Evolutionary conservation across 2,797 vertebrate genomes (phyloP), one percentile per base, ranked within the genome.

Genomic region (Crenuchus spilurus): DNA sequence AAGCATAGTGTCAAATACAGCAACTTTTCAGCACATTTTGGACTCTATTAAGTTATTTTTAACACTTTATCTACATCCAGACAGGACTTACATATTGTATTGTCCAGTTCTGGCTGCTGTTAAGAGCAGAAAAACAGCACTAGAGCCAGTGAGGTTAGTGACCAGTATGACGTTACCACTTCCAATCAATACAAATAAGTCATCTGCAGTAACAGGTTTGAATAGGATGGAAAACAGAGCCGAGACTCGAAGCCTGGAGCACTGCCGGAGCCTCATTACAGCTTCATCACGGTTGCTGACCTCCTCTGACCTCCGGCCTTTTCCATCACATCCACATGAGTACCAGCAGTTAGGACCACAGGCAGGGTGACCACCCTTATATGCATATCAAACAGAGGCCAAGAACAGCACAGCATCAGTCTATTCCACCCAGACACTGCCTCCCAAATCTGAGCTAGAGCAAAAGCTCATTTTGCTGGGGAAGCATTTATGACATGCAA

Each of bases 401-500:
- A 52, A 44, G 13, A 39, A 31, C 46, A 63, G 66, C 33, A 46
- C 31, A 4, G 35, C 62, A 72, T 61, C 39, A 62, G 42, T 74
- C 52, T 8, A 65, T 64, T 76, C 26, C 22, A 39, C 14, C 41
- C 39, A 62, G 24, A 48, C 46, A 20, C 26, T 31, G 41, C 39
- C 22, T 44, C 22, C 28, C 26, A 68, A 61, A 54, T 20, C 33
- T 64, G 62, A 52, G 24, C 37, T 52, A 1, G 7, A 72, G 44
- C 16, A 31, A 35, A n/a, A 54, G 60, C 60, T 61, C 65, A 72
- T 75, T 78, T 70, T 77, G 9, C 44, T 35, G 35, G 51, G 46
- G 62, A 63, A 74, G 57, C 70, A 48, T 78, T 74, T 73, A 72
- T 77, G 20, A 69, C 63, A 73, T 51, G 71, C 74, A 72, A 65